These are phyloP conservation scores for Lepidurus apus DNA, from an alignment of 1,140 invertebrate genomes.

Conservation along the genomic window DNA sequence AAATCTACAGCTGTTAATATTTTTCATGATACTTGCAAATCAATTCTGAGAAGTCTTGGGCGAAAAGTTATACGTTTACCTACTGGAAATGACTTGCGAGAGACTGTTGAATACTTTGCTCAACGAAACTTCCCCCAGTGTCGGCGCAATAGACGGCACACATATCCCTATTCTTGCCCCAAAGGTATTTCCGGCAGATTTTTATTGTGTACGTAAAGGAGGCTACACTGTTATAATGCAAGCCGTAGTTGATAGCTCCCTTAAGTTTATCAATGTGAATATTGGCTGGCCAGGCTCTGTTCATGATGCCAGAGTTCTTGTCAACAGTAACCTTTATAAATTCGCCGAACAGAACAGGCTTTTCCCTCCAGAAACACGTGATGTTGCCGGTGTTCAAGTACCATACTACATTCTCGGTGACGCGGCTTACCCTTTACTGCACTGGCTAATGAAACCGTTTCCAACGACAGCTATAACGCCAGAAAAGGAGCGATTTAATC, in stretches of 20 bases:
- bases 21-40: not conserved
- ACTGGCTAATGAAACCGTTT: not conserved
- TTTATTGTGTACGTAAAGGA: not conserved
- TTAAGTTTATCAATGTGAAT: conserved; percentile 7
- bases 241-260: not conserved
- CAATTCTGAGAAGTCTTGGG: not conserved
- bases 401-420: not conserved
- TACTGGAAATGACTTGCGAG: not conserved
- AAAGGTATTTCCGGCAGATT: not conserved
- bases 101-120: not conserved
- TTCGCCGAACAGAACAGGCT: not conserved
- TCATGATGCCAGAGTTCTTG: not conserved
- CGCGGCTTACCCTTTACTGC: not conserved
- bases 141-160: not conserved
- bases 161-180: not conserved
- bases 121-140: not conserved
- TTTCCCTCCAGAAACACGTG: not conserved
- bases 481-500: not conserved
- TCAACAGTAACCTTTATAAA: not conserved
- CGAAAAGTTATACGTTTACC: not conserved
- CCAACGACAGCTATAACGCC: not conserved
- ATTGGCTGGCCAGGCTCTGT: not conserved
- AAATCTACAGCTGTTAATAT: not conserved
- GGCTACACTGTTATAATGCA: not conserved
- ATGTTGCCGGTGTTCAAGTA: not conserved